phyloP scores from a whole-genome alignment of 2,797 vertebrate genomes.

The Rhabdophis nuchalis region DNA sequence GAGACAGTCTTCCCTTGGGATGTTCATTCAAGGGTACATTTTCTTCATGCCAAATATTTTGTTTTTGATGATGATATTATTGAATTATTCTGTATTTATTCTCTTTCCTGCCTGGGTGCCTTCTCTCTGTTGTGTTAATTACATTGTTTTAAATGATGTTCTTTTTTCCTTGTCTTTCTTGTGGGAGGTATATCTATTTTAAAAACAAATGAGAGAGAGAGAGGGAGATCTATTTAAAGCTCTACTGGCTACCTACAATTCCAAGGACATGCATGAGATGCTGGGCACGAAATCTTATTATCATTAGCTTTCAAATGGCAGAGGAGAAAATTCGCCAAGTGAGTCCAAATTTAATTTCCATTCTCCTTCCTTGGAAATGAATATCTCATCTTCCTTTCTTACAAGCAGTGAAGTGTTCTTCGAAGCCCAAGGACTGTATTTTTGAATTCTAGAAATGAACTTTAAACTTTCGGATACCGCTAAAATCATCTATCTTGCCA shows the following conservation, averaged over 20 bases:
- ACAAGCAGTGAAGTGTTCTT: neutral
- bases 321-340: neutral
- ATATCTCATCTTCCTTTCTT: constrained; percentile 2
- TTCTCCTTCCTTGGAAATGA: neutral
- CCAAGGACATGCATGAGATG: neutral
- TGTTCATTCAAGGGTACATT: neutral
- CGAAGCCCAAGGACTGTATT: neutral
- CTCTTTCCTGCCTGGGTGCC: neutral
- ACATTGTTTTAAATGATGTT: neutral
- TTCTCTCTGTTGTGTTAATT: neutral
- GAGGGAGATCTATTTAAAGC: neutral
- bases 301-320: neutral
- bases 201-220: neutral
- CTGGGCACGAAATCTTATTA: neutral
- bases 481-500: constrained; percentile 38
- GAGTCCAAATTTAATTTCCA: constrained; percentile 4
- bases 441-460: constrained; percentile 19
- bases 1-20: neutral
- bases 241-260: neutral
- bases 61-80: neutral
- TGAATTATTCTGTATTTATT: neutral
- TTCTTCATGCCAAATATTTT: neutral
- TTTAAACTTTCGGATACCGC: neutral
- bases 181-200: neutral
- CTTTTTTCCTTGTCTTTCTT: neutral